Conservation (phyloP, 2,113 vertebrate species). For the Lepus timidus region DNA sequence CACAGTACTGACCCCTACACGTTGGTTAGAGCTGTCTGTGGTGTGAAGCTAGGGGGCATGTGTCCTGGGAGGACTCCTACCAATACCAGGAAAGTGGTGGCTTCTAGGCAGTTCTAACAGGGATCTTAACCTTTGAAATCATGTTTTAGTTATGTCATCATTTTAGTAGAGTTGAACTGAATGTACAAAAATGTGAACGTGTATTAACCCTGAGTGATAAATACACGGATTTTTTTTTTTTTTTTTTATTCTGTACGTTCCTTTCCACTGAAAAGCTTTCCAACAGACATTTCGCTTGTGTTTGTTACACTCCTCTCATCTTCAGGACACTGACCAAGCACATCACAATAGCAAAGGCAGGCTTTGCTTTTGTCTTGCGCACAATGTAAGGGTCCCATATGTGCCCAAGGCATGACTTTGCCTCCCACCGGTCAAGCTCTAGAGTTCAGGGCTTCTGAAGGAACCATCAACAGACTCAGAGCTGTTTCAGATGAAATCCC, state of each 20-base stretch:
- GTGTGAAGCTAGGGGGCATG: background rate
- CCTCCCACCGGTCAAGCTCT: background rate
- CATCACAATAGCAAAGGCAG: background rate
- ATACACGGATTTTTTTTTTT: background rate
- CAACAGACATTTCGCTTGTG: background rate
- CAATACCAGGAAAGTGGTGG: background rate
- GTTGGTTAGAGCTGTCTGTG: background rate
- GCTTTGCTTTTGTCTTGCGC: background rate
- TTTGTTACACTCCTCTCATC: background rate
- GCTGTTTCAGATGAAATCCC: background rate
- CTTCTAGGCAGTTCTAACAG: background rate
- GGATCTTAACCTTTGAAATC: background rate
- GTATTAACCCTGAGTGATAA: background rate
- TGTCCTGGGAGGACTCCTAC: background rate
- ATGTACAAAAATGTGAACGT: background rate
- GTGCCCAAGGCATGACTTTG: background rate
- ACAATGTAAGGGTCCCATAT: background rate
- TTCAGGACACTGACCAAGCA: background rate
- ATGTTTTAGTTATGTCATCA: background rate
- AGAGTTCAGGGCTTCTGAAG: background rate
- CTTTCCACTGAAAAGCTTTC: background rate
- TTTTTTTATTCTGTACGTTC: background rate
- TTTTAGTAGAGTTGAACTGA: slow-evolving; percentile 10
- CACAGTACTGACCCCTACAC: background rate
- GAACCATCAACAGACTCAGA: background rate